Evolutionary conservation across 2,797 vertebrate genomes (phyloP), one percentile per base, ranked within the genome.

Genomic region (Centropyge bicolor): DNA sequence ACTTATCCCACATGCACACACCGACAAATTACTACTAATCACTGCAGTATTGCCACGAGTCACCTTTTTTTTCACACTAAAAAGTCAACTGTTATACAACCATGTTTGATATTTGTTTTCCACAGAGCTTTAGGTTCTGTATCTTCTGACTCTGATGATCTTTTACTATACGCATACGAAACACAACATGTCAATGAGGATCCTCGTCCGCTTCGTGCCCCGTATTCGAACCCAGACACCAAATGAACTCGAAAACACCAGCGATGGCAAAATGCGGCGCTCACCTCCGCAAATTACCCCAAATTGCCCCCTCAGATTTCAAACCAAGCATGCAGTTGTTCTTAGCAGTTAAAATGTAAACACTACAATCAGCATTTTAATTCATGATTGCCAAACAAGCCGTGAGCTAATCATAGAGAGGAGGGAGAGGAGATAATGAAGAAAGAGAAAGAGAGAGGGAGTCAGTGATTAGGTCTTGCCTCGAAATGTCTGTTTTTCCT

Each of bases 341-440:
- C 75, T 89, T 81, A 80, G 89, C 85, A 72, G 87, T 87, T 88
- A 35, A 85, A 90, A 91, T 76, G 86, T 88, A 93, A 90, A 91
- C 84, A 91, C 85, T 56, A 81, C 86, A 91, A 92, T 93, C 92
- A 90, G 84, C 86, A 86, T 91, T 93, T 90, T 90, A 93, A 91
- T 91, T 89, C 74, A 83, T 54, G 86, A 88, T 92, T 91, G 83
- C 86, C 78, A 89, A 92, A 92, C 85, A 91, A 91, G 91, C 90
- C 79, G 84, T 87, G 57, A 93, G 91, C 89, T 91, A 91, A 86
- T 94, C 90, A 88, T 61, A 0, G 66, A 40, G 64, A 70, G 76
- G 57, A 65, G 68, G 66, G 75, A 70, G 75, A 78, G 71, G 74
- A 86, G 83, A 83, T 91, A 89, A 90, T 89, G 82, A 83, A 89